phyloP scores from a whole-genome alignment of 2,113 vertebrate genomes.

The Vidua macroura region DNA sequence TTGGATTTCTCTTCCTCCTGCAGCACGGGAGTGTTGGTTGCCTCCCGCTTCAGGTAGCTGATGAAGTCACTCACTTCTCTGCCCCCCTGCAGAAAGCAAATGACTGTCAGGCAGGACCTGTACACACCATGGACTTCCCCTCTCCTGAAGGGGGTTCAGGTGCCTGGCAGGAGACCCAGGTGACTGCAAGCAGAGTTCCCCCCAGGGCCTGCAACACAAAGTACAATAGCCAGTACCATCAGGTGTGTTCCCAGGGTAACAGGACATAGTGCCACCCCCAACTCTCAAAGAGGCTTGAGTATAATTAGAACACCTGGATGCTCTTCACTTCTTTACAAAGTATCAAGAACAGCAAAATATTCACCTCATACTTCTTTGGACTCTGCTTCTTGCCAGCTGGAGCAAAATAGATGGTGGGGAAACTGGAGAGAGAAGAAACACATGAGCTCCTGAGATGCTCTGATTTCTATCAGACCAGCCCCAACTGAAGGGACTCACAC shows the following conservation, averaged over 20 bases:
- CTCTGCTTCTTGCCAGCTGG: constrained; percentile 89
- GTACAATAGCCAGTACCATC: neutral
- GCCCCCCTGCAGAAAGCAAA: constrained; percentile 82
- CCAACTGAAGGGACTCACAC: rapidly evolving
- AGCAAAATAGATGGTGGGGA: constrained; percentile 95
- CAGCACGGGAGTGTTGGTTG: constrained; percentile 81
- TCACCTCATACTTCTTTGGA: constrained; percentile 97
- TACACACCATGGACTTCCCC: rapidly evolving
- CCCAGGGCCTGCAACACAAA: neutral
- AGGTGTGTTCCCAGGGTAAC: neutral
- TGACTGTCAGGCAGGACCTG: neutral
- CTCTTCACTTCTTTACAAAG: neutral
- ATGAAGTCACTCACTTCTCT: constrained; percentile 95
- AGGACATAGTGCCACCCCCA: neutral
- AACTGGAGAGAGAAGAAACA: constrained; percentile 70
- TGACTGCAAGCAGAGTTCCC: neutral
- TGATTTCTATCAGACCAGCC: neutral
- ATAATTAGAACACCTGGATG: neutral
- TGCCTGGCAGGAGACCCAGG: neutral
- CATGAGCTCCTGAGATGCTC: neutral
- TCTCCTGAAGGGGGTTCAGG: neutral
- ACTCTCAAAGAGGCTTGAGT: neutral
- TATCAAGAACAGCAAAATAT: neutral
- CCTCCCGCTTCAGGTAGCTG: constrained; percentile 92
- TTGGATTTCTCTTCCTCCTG: constrained; percentile 86